Conservation (phyloP, 2,113 vertebrate genomes). For the Ammodytes dubius region DNA sequence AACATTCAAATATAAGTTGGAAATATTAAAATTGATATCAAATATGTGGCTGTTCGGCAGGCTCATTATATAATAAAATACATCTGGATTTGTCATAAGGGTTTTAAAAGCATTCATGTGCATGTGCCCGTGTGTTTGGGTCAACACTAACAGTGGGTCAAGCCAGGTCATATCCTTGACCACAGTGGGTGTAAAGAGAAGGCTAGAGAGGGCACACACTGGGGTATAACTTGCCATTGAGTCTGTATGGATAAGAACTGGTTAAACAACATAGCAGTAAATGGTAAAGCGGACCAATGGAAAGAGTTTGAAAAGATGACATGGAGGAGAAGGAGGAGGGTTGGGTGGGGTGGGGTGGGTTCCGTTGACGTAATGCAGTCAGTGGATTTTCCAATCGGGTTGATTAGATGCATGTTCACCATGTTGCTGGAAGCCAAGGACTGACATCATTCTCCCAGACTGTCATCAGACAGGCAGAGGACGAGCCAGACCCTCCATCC, state of each 20-base stretch:
- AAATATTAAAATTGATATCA: neutral
- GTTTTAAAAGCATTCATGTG: slow-evolving; percentile 13
- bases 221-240: slow-evolving; percentile 14
- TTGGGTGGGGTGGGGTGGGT: slow-evolving; percentile 55
- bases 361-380: slow-evolving; percentile 30
- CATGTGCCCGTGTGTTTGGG: slow-evolving; percentile 27
- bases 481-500: slow-evolving; percentile 41
- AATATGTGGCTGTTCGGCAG: too few species aligned
- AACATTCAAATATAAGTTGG: neutral
- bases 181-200: slow-evolving; percentile 18
- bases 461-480: slow-evolving; percentile 32
- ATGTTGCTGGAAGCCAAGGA: slow-evolving; percentile 58
- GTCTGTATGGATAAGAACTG: slow-evolving; percentile 20
- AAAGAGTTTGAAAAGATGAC: slow-evolving; percentile 35
- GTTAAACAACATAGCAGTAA: slow-evolving; percentile 22
- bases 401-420: slow-evolving; percentile 70
- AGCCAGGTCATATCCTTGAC: slow-evolving; percentile 29
- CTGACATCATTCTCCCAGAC: slow-evolving; percentile 65
- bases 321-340: slow-evolving; percentile 23
- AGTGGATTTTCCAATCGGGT: slow-evolving; percentile 76
- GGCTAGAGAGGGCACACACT: slow-evolving; percentile 12
- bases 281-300: neutral
- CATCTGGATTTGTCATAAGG: neutral
- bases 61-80: neutral
- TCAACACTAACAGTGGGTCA: slow-evolving; percentile 13